Base-by-base conservation (phyloP, 1,140 invertebrate species). In the Proctacanthus coquilletti region DNA sequence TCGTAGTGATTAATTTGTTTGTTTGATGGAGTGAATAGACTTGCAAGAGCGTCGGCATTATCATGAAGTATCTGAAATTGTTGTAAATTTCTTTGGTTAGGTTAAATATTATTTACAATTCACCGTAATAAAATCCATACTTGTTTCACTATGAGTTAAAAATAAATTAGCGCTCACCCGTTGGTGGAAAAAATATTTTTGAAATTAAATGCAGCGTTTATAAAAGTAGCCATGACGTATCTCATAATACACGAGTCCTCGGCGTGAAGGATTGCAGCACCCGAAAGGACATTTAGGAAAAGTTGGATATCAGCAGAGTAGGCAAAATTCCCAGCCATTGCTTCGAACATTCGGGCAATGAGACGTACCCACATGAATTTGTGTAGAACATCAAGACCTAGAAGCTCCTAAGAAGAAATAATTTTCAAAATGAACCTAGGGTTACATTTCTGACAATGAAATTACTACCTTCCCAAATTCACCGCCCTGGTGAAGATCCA, bases 171-270 rank as follows among this genome's bases (percentile, higher is more conserved):
- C 9, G 60, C 60, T 49, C 64, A 85, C 74, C 93, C 94, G 61
- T 97, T 96, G 4, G 86, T 92, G 5, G 93, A 93, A 62, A 98
- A 98, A 35, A 98, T 92, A 53, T 97, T 96, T 62, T 96, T 98
- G 57, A 98, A 98, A 66, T 98, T 93, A 45, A 91, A 89, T 3
- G 89, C 88, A 3, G 92, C 91, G 61, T 96, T 98, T 38, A 98
- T 89, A 50, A 94, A 96, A 0, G 92, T 94, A 0, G 94, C 89
- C 60, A 95, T 83, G 19, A 95, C 94, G 54, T 92, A 88, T 55
- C 96, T 68, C 18, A 99, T 70, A 48, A 99, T 92, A 39, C 89
- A 80, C 0, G 88, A 82, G 61, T 98, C 93, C 65, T 98, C 92
- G 50, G 89, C 91, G 59, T 98, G 92, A 19, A 98, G 64, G 39